phyloP scores from a whole-genome alignment of 2,113 vertebrate species.

The Stercorarius parasiticus region DNA sequence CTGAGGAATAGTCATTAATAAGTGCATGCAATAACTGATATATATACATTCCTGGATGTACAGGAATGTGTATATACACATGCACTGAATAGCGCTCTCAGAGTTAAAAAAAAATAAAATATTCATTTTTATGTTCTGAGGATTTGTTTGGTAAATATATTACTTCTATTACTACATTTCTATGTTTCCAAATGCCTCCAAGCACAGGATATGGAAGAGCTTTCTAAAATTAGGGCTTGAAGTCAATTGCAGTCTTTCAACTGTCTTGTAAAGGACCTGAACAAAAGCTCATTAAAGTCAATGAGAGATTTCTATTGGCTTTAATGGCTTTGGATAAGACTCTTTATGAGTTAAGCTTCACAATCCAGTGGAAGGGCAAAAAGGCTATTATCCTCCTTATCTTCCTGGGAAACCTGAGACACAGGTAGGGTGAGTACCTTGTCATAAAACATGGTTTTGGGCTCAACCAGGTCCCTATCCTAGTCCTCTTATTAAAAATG shows the following conservation, averaged over 20 bases:
- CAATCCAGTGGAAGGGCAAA: neutral
- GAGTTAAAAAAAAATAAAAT: neutral
- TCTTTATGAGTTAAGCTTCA: neutral
- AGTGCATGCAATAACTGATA: neutral
- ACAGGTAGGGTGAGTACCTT: neutral
- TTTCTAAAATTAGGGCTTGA: neutral
- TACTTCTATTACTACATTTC: neutral
- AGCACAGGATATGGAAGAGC: neutral
- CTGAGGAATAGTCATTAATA: neutral
- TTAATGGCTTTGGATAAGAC: constrained; percentile 1
- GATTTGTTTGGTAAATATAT: neutral
- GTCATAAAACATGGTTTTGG: neutral
- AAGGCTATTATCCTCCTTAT: neutral
- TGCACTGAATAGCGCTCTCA: neutral
- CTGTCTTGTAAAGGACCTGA: neutral
- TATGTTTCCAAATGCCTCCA: neutral
- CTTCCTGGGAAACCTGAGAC: neutral
- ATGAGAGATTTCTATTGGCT: neutral
- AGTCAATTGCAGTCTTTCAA: neutral
- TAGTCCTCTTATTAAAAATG: neutral
- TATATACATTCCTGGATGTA: neutral
- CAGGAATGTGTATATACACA: neutral
- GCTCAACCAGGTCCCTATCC: neutral
- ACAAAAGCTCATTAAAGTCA: constrained; percentile 37
- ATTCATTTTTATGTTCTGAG: neutral